Conservation (phyloP, 2,797 vertebrate species). For the Peromyscus nudipes region DNA sequence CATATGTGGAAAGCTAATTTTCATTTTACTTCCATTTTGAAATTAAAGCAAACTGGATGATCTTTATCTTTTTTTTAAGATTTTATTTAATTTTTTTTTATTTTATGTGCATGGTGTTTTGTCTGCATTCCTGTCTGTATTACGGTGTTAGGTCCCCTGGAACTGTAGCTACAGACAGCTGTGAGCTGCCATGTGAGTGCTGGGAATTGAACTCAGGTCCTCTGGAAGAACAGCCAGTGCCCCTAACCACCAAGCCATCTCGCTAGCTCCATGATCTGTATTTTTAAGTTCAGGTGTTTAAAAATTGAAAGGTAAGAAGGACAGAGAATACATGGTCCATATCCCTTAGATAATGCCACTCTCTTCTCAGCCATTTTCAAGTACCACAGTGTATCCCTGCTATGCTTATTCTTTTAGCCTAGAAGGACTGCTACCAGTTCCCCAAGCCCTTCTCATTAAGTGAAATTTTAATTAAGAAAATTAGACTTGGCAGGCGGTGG, state of each 20-base stretch:
- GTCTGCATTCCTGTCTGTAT: too few species aligned
- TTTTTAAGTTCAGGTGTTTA: conserved; percentile 61
- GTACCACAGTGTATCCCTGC: background rate
- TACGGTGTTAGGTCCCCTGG: too few species aligned
- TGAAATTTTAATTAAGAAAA: conserved; percentile 18
- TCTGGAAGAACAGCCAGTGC: too few species aligned
- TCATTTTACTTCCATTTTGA: conserved; percentile 63
- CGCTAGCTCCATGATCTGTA: background rate
- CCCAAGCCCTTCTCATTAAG: background rate
- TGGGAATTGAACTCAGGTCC: too few species aligned
- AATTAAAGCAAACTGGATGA: conserved; percentile 15
- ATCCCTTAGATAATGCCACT: background rate
- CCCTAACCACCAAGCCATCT: too few species aligned
- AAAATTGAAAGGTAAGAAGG: background rate
- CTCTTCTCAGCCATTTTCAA: conserved; percentile 12
- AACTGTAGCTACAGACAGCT: too few species aligned
- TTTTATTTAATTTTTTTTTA: too few species aligned
- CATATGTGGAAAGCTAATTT: conserved; percentile 50
- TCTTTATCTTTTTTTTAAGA: background rate
- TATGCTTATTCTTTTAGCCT: background rate
- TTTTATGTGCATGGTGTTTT: too few species aligned
- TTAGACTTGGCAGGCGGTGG: background rate
- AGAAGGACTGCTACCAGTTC: background rate
- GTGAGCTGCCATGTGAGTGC: too few species aligned
- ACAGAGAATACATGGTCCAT: background rate